These are phyloP conservation scores for Mechanitis messenoides DNA, from an alignment of 2,888 invertebrate species.

Conservation along the genomic window DNA sequence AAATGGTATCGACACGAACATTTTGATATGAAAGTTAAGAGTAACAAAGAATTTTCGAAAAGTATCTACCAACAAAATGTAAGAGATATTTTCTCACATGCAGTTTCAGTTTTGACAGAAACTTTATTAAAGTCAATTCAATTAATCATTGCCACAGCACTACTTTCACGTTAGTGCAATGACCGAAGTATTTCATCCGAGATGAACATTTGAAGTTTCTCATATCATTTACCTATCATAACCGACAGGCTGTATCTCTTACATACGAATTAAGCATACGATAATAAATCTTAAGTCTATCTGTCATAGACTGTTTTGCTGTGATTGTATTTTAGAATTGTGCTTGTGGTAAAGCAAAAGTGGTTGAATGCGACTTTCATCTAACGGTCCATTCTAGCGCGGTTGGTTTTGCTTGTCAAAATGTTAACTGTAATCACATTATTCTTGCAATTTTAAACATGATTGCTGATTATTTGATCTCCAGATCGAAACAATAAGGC, in stretches of 20 bases:
- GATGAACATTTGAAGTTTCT: slow-evolving; percentile 25
- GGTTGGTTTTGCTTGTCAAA: slow-evolving; percentile 67
- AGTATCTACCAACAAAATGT: too few relatives aligned
- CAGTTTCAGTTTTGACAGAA: background rate
- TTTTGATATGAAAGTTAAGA: too few relatives aligned
- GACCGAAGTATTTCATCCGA: slow-evolving; percentile 29
- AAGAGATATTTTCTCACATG: background rate
- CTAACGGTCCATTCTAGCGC: slow-evolving; percentile 53
- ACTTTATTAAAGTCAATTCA: slow-evolving; percentile 11
- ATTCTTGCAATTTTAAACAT: slow-evolving; percentile 40
- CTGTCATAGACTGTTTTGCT: slow-evolving; percentile 20
- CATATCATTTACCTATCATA: slow-evolving; percentile 30
- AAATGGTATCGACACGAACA: too few relatives aligned
- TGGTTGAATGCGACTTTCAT: slow-evolving; percentile 45
- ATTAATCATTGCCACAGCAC: slow-evolving; percentile 12
- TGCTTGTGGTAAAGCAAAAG: slow-evolving; percentile 27
- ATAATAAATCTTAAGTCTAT: slow-evolving; percentile 14
- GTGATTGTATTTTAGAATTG: slow-evolving; percentile 16
- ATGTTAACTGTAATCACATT: slow-evolving; percentile 60
- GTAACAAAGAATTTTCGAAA: too few relatives aligned
- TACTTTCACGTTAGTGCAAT: slow-evolving; percentile 28
- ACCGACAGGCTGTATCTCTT: slow-evolving; percentile 18
- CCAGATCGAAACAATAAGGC: slow-evolving; percentile 29
- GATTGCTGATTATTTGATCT: slow-evolving; percentile 38
- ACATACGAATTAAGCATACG: slow-evolving; percentile 9